These are phyloP conservation scores for Peromyscus nudipes DNA, from an alignment of 2,797 vertebrate species.

Conservation along the genomic window DNA sequence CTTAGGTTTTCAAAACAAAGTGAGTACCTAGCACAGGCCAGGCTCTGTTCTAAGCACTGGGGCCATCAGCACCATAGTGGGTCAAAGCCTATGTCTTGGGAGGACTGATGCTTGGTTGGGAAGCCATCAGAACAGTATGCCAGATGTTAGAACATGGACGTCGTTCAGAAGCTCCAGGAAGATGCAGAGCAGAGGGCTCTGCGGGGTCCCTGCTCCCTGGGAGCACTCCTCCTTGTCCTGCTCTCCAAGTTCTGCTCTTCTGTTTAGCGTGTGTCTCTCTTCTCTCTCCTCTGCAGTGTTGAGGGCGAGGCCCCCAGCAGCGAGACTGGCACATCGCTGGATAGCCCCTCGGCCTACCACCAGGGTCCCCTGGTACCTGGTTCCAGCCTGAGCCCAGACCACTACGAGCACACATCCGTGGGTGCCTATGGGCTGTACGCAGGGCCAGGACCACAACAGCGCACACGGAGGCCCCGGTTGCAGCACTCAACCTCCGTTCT, in stretches of 20 bases:
- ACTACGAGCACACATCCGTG: constrained; percentile 93
- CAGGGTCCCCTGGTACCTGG: constrained; percentile 94
- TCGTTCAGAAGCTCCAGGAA: neutral
- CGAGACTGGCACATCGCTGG: constrained; percentile 93
- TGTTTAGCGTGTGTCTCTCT: constrained; percentile 24
- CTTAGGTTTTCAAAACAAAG: fast-evolving
- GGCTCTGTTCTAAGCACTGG: neutral
- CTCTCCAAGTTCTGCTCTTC: neutral
- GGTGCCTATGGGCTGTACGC: constrained; percentile 92
- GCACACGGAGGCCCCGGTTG: constrained; percentile 93
- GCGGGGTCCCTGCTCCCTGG: neutral
- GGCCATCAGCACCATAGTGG: neutral
- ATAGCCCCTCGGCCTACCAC: constrained; percentile 92
- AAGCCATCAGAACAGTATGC: neutral
- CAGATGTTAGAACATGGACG: neutral
- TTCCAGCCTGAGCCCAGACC: constrained; percentile 94
- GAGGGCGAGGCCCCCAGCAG: constrained; percentile 95
- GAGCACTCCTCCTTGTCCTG: too few relatives aligned
- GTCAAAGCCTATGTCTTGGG: neutral
- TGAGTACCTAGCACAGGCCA: neutral
- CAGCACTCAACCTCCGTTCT: constrained; percentile 97
- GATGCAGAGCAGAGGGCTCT: neutral
- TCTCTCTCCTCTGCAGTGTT: constrained; percentile 89
- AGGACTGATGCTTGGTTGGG: neutral
- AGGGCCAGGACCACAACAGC: constrained; percentile 91